phyloP scores from a whole-genome alignment of 2,888 invertebrate genomes.

The Xylophagus ater region DNA sequence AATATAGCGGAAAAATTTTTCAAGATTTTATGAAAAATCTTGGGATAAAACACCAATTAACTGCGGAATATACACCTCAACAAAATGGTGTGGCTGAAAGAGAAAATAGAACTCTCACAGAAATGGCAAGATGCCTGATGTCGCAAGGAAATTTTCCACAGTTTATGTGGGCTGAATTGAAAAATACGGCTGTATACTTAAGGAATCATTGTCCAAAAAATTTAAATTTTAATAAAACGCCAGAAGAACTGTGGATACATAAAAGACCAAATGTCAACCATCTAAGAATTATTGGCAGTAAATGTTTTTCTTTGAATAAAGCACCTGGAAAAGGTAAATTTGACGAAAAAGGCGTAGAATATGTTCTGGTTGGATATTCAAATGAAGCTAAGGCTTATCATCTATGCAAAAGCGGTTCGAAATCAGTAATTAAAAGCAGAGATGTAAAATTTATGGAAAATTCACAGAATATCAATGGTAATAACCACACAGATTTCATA shows the following conservation, averaged over 20 bases:
- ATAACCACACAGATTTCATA: too few species aligned
- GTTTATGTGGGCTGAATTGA: constrained; percentile 21
- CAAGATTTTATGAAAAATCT: constrained; percentile 16
- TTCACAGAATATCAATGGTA: too few species aligned
- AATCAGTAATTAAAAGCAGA: too few species aligned
- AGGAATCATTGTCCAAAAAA: background rate
- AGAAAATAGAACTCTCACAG: constrained; percentile 19
- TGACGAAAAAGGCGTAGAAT: constrained; percentile 10
- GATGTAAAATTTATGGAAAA: too few species aligned
- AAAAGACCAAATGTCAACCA: too few species aligned
- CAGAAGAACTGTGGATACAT: too few species aligned
- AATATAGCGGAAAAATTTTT: constrained; percentile 17
- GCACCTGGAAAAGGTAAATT: too few species aligned
- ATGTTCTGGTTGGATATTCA: constrained; percentile 12
- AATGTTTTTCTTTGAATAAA: too few species aligned
- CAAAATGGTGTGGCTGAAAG: constrained; percentile 22
- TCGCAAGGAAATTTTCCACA: background rate
- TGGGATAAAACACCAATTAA: constrained; percentile 19
- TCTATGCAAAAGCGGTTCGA: constrained; percentile 13
- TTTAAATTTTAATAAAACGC: too few species aligned
- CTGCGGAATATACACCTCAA: constrained; percentile 17
- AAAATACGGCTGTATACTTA: constrained; percentile 16
- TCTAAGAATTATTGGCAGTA: too few species aligned
- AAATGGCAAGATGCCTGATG: constrained; percentile 21
- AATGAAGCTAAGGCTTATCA: constrained; percentile 11